Base-by-base conservation (phyloP, 2,888 invertebrate genomes). In the Euzophera pinguis region DNA sequence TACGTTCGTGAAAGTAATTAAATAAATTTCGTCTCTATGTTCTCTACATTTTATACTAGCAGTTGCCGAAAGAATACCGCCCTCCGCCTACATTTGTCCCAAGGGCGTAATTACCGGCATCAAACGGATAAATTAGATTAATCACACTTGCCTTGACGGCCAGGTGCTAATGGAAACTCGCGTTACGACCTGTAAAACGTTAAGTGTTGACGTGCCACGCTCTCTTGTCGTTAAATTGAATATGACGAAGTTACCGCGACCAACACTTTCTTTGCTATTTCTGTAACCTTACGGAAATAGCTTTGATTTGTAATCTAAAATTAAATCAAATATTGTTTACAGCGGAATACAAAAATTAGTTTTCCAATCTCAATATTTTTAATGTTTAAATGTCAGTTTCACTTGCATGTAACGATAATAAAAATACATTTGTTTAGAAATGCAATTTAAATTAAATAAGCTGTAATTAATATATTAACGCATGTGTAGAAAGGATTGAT, bases 61-160 rank as follows among this genome's bases (percentile, higher is more conserved):
- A 14, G 45, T 53, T 58, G 51, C 60, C 59, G 62, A 71, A 76
- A 75, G 71, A 74, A 73, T 73, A 60, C 63, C 65, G 61, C 57
- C 57, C 55, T 49, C 68, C 65, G 58, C 65, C 67, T 64, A 64
- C 67, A 69, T 70, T 71, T 66, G 62, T 72, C 69, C 72, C 64
- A 61, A 73, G 71, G 73, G 75, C 59, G 70, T 78, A 78, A 84
- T 83, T 80, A 70, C 75, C 70, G 62, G 69, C 74, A 73, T 75
- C 69, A 76, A 80, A 78, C 74, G 75, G 78, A 82, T 77, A 79
- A 82, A 86, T 85, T 81, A 78, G 75, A 87, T 84, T 84, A 81
- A 84, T 84, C 74, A 78, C 75, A 75, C 75, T 78, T 69, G 74
- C 75, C 76, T 74, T 78, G 72, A 75, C 73, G 76, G 75, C 73